Base-by-base conservation (phyloP, 2,797 vertebrate species). In the Anas acuta region DNA sequence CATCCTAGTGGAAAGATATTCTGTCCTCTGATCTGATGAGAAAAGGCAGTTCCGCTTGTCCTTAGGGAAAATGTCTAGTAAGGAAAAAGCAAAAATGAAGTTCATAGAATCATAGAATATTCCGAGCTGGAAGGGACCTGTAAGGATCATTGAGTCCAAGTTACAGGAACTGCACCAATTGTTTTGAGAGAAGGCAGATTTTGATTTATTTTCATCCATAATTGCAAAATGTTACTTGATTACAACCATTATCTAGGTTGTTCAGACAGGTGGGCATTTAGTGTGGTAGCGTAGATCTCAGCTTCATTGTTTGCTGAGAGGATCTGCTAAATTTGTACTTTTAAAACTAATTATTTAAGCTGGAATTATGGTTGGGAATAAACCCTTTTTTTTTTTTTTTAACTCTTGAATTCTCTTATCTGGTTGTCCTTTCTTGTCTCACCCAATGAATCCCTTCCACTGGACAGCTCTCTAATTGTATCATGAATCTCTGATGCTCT, bases 1-100 rank as follows among this genome's bases (percentile, higher is more conserved):
- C 30, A 33, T 65, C 53, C 33, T 61, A 56, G 33, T 56, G 90
- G 74, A 89, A 71, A 87, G 64, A 81, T 86, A 39, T 53, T 77
- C 62, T 75, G 8, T 93, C 88, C 79, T 66, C 47, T 96, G 79
- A 84, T 92, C 79, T 89, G 58, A 60, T 82, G 71, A 94, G 88
- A 83, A 67, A 74, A 93, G 73, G 80, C 30, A 92, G 82, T 89
- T 47, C 66, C 15, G 11, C 26, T 89, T 88, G 84, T 64, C 75
- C 77, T 89, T 58, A 73, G 82, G 20, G 53, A 53, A 92, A 80
- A 82, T 28, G 20, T 87, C 33, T 58, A 58, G 53, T 85, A 84
- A 91, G 26, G 53, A 85, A 30, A 39, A 84, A 66, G 20, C 82
- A 49, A 47, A 43, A 88, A 64, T 37, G 1, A 76, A 92, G 39